Base-by-base conservation (phyloP, 2,113 vertebrate species). In the Gymnorhina tibicen region DNA sequence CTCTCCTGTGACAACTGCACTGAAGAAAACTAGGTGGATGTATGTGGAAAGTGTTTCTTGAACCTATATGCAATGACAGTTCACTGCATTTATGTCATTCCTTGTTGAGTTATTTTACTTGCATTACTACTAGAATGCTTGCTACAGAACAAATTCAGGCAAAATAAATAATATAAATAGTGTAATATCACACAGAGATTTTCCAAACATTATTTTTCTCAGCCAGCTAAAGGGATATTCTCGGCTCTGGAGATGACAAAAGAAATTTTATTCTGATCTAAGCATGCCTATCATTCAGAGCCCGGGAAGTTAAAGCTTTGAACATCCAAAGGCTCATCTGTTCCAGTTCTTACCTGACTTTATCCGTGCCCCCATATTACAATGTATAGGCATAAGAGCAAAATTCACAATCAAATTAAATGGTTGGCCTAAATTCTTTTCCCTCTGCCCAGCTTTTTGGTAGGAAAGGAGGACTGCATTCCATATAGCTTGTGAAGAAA, bases 71-170 rank as follows among this genome's bases (percentile, higher is more conserved):
- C 32, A 72, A 28, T 19, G 56, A 87, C 74, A 92, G 55, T 59
- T 97, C 77, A 67, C 30, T 72, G 39, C 78, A 64, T 96, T 79
- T 79, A 37, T 95, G 79, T 75, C 9, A 75, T 87, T 85, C 30
- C 52, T 89, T 87, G 9, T 49, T 68, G 77, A 93, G 44, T 82
- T 89, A 85, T 91, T 89, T 95, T 87, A 59, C 74, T 87, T 89
- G 27, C 35, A 49, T 90, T 96, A 44, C 66, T 97, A 96, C 78
- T 62, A 90, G 62, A 91, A 79, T 73, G 44, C 28, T 90, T 85
- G 39, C 41, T 87, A 68, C 87, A 85, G 58, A 91, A 72, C 24
- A 76, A 87, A 94, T 85, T 75, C 74, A 85, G 67, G 62, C 62
- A 75, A 89, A 92, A 85, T 82, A 96, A 93, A 70, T 74, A 58